Evolutionary conservation across 2,113 vertebrate species (phyloP).

Genomic region (Oryzias woworae): DNA sequence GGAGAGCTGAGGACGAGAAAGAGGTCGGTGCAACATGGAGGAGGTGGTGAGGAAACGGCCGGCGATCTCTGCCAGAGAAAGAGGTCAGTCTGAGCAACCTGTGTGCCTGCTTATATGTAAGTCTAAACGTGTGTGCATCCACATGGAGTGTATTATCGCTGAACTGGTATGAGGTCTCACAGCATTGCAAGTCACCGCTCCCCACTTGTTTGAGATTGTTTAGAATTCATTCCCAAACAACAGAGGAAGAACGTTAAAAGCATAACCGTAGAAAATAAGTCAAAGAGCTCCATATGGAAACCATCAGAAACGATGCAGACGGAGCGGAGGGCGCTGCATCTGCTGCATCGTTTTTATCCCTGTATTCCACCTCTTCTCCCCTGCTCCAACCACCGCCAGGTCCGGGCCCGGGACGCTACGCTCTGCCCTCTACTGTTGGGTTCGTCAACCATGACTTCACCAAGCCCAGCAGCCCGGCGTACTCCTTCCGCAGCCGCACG

Average conservation of each 20-base stretch:
- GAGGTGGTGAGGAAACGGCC: conserved; percentile 70
- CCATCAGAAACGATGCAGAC: conserved; percentile 42
- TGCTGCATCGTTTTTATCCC: conserved; percentile 50
- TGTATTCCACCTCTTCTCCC: conserved; percentile 16
- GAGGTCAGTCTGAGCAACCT: conserved; percentile 67
- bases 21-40: conserved; percentile 56
- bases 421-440: conserved; percentile 83
- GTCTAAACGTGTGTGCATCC: conserved; percentile 19
- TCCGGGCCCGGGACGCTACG: conserved; percentile 81
- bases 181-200: conserved; percentile 25
- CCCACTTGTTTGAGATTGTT: conserved; percentile 53
- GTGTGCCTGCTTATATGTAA: conserved; percentile 9
- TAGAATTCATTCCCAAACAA: conserved; percentile 54
- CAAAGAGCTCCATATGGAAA: conserved; percentile 63
- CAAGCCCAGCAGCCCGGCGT: conserved; percentile 81
- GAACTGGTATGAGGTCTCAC: conserved; percentile 31
- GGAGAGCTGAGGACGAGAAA: conserved; percentile 6
- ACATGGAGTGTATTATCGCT: conserved; percentile 52
- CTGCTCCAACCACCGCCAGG: conserved; percentile 62
- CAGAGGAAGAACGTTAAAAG: conserved; percentile 50
- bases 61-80: conserved; percentile 74
- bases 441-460: conserved; percentile 86
- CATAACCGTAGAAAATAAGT: conserved; percentile 62
- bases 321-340: conserved; percentile 22
- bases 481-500: conserved; percentile 79